Conservation (phyloP, 2,113 vertebrate genomes). For the Cathartes aura region DNA sequence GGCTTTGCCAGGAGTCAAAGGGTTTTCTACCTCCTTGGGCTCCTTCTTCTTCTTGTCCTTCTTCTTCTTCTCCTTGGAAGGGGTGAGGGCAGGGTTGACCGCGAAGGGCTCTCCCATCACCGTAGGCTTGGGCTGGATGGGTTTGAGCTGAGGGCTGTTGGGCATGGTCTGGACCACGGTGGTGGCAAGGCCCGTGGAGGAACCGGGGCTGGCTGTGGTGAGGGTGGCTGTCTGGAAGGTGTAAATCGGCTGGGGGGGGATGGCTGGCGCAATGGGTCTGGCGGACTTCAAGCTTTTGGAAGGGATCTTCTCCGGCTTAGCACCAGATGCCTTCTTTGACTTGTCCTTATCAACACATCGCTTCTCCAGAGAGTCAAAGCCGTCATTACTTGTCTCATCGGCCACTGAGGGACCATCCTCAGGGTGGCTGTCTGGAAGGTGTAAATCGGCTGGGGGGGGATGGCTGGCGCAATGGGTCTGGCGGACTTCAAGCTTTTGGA, state of each 20-base stretch:
- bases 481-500: slow-evolving; percentile 94
- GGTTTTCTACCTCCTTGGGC: slow-evolving; percentile 92
- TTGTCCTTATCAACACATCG: slow-evolving; percentile 85
- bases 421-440: slow-evolving; percentile 83
- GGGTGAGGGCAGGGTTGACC: slow-evolving; percentile 85
- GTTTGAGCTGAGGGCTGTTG: slow-evolving; percentile 94
- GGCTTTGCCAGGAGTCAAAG: slow-evolving; percentile 87
- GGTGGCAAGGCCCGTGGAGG: slow-evolving; percentile 82
- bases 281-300: slow-evolving; percentile 94
- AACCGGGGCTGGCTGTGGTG: slow-evolving; percentile 86
- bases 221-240: slow-evolving; percentile 86
- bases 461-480: slow-evolving; percentile 86
- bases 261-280: slow-evolving; percentile 86
- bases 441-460: slow-evolving; percentile 90
- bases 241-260: slow-evolving; percentile 90
- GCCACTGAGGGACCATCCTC: slow-evolving; percentile 91
- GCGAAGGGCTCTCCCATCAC: slow-evolving; percentile 90
- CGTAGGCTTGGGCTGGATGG: slow-evolving; percentile 91
- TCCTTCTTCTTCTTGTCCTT: slow-evolving; percentile 99
- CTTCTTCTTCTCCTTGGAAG: slow-evolving; percentile 98
- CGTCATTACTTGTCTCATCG: slow-evolving; percentile 94
- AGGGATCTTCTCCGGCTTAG: slow-evolving; percentile 89
- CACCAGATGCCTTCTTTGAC: slow-evolving; percentile 84
- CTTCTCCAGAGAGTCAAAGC: slow-evolving; percentile 89
- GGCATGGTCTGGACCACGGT: slow-evolving; percentile 93